Evolutionary conservation across 2,113 vertebrate genomes (phyloP).

Genomic region (Phasianus colchicus): DNA sequence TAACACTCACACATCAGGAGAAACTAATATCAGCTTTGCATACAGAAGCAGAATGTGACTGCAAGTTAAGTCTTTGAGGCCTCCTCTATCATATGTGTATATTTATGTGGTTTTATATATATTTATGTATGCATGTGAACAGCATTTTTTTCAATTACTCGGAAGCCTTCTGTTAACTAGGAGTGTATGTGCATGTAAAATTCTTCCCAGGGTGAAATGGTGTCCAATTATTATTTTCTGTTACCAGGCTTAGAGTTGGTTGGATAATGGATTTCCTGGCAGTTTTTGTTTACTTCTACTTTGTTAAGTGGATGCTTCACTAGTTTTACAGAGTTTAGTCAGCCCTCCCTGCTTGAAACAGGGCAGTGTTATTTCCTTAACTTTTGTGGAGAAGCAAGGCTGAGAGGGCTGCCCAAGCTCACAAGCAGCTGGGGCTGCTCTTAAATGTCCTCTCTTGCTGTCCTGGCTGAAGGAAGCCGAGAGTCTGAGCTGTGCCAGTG

Average conservation of each 20-base stretch:
- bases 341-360: background rate
- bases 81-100: background rate
- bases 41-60: background rate
- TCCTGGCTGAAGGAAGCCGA: background rate
- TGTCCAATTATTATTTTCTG: background rate
- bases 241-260: background rate
- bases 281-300: background rate
- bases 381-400: background rate
- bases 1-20: background rate
- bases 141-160: background rate
- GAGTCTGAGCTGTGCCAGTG: background rate
- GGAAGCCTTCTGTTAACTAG: background rate
- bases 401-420: background rate
- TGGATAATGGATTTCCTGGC: background rate
- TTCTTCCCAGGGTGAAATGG: background rate
- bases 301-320: background rate
- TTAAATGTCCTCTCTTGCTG: background rate
- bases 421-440: background rate
- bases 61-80: background rate
- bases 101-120: background rate
- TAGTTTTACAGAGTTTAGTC: background rate
- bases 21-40: background rate
- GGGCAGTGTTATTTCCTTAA: fast-evolving
- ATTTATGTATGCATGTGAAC: too few species aligned
- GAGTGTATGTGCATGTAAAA: background rate